phyloP scores from a whole-genome alignment of 2,888 invertebrate species.

The Cryptus viduatorius region DNA sequence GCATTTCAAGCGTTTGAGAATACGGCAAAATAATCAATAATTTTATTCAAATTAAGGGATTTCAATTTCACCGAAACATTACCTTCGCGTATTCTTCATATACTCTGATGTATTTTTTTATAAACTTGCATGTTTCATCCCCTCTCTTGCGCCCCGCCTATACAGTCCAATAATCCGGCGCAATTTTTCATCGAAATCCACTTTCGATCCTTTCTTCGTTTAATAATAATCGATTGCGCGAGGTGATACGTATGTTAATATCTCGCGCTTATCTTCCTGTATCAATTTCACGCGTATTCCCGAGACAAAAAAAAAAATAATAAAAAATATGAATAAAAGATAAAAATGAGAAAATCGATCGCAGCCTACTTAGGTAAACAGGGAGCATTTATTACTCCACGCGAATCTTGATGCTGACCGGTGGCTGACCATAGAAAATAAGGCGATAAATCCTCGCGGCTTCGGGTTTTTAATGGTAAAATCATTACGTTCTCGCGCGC shows the following conservation, averaged over 20 bases:
- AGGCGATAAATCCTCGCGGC: constrained; percentile 56
- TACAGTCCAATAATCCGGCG: background rate
- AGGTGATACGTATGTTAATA: constrained; percentile 64
- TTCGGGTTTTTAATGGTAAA: constrained; percentile 51
- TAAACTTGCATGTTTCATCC: background rate
- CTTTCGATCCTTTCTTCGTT: constrained; percentile 50
- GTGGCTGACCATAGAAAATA: constrained; percentile 5
- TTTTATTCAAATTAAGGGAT: too few species aligned
- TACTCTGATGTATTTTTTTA: background rate
- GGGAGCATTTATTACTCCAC: constrained; percentile 52
- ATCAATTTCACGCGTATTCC: constrained; percentile 65
- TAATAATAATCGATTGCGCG: constrained; percentile 43
- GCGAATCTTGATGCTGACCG: background rate
- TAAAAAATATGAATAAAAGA: constrained; percentile 34
- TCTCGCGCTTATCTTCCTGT: constrained; percentile 56
- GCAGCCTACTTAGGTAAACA: constrained; percentile 50
- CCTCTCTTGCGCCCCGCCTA: background rate
- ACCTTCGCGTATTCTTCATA: too few species aligned
- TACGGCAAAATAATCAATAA: constrained; percentile 47
- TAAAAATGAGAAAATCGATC: constrained; percentile 14
- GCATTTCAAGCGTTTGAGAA: constrained; percentile 65
- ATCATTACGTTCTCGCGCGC: constrained; percentile 32
- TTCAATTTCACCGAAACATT: too few species aligned
- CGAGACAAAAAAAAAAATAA: constrained; percentile 20
- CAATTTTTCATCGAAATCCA: constrained; percentile 35